Conservation (phyloP, 2,113 vertebrate genomes). For the Megalops atlanticus region DNA sequence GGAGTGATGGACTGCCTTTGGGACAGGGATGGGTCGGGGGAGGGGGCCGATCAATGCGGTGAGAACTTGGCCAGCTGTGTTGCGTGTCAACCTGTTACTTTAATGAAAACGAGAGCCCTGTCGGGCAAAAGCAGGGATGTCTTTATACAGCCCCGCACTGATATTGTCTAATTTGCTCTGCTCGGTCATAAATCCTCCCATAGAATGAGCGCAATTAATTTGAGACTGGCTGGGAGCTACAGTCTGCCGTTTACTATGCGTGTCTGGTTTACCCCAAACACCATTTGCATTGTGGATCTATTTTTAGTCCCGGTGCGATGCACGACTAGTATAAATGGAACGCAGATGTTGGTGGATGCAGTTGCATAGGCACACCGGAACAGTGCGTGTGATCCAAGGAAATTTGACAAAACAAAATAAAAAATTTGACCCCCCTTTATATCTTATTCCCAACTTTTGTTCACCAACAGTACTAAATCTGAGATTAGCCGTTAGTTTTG, state of each 20-base stretch:
- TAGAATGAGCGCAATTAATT: constrained; percentile 37
- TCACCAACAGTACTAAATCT: background rate
- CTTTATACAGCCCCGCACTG: constrained; percentile 55
- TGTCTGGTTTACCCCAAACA: constrained; percentile 3
- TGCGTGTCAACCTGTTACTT: constrained; percentile 57
- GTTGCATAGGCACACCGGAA: background rate
- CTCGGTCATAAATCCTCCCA: constrained; percentile 46
- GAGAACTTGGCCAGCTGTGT: constrained; percentile 70
- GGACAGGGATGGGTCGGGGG: background rate
- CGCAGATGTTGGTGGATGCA: background rate
- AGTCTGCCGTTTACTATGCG: constrained; percentile 2
- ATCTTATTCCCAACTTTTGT: background rate
- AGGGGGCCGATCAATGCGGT: constrained; percentile 38
- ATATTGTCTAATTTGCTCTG: constrained; percentile 58
- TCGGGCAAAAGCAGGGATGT: constrained; percentile 54
- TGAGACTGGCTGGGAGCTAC: background rate
- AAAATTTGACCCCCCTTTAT: background rate
- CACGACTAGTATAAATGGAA: background rate
- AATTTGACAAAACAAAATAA: background rate
- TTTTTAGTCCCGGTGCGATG: background rate
- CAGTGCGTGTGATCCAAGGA: background rate
- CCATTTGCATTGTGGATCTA: background rate
- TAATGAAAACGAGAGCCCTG: constrained; percentile 42
- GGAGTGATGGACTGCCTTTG: constrained; percentile 54
- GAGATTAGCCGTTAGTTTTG: background rate